Evolutionary conservation across 35 echinoderm and acorn worm genomes (phyloP).

Genomic region (Apostichopus parvimensis): DNA sequence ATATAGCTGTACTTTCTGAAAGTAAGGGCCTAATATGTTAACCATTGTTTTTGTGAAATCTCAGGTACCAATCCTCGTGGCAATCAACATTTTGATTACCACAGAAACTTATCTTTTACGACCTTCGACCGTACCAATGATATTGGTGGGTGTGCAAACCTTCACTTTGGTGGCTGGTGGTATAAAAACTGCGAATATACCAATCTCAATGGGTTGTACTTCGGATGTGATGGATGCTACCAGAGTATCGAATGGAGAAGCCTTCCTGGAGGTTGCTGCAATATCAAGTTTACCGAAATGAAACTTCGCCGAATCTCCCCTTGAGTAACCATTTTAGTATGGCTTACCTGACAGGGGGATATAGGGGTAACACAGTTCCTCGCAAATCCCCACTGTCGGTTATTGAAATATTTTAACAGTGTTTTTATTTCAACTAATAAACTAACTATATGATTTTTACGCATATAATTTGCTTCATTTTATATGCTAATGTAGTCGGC

Average conservation of each 20-base stretch:
- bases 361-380: too few species aligned
- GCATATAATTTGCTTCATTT: too few species aligned
- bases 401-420: too few species aligned
- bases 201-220: conserved; percentile 9
- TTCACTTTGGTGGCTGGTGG: conserved; percentile 10
- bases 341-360: too few species aligned
- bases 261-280: not conserved
- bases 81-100: not conserved
- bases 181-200: not conserved
- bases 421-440: too few species aligned
- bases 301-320: not conserved
- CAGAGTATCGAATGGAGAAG: not conserved
- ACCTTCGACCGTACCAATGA: conserved; percentile 8
- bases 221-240: not conserved
- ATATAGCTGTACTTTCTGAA: too few species aligned
- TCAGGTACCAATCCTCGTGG: not conserved
- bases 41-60: too few species aligned
- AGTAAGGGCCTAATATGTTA: too few species aligned
- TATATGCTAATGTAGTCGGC: too few species aligned
- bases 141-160: not conserved
- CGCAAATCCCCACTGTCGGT: too few species aligned
- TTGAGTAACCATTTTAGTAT: too few species aligned
- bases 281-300: conserved; percentile 6
- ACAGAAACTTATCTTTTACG: conserved; percentile 5
- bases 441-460: too few species aligned